phyloP scores from a whole-genome alignment of 2,113 vertebrate species.

The Cavia porcellus region DNA sequence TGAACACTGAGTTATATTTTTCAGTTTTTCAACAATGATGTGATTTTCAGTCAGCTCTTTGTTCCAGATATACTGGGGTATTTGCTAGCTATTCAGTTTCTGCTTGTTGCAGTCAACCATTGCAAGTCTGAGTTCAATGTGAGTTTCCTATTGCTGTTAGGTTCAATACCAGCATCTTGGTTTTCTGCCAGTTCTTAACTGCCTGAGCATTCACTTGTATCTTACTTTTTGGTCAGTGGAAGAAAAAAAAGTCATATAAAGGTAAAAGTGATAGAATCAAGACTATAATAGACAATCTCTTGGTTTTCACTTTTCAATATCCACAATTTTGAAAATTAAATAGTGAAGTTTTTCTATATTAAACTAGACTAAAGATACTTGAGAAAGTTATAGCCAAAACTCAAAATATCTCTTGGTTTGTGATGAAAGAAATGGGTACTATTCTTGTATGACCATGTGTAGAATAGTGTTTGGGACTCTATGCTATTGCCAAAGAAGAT shows the following conservation, averaged over 20 bases:
- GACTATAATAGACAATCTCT: neutral
- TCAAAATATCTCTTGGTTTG: neutral
- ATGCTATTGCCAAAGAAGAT: neutral
- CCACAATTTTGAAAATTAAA: neutral
- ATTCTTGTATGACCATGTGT: neutral
- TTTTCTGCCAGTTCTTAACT: slow-evolving; percentile 31
- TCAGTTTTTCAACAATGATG: slow-evolving; percentile 22
- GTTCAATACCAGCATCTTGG: neutral
- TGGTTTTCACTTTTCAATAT: slow-evolving; percentile 14
- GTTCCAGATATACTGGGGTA: slow-evolving; percentile 7
- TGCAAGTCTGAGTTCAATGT: neutral
- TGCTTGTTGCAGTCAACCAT: slow-evolving; percentile 23
- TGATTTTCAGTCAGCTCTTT: slow-evolving; percentile 22
- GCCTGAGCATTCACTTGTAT: slow-evolving; percentile 17
- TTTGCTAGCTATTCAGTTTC: neutral
- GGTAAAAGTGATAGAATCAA: neutral
- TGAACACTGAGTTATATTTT: neutral
- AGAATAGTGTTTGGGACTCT: neutral
- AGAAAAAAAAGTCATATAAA: neutral
- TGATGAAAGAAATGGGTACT: neutral
- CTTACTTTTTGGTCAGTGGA: neutral
- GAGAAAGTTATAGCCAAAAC: neutral
- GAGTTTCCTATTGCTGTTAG: slow-evolving; percentile 39
- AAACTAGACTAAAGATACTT: neutral
- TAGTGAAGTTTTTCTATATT: neutral